Percentiles rank a stretch among this genome's conserved stretches.
phyloP scores from a whole-genome alignment of 2,888 invertebrate genomes.

The Noctua fimbriata region DNA sequence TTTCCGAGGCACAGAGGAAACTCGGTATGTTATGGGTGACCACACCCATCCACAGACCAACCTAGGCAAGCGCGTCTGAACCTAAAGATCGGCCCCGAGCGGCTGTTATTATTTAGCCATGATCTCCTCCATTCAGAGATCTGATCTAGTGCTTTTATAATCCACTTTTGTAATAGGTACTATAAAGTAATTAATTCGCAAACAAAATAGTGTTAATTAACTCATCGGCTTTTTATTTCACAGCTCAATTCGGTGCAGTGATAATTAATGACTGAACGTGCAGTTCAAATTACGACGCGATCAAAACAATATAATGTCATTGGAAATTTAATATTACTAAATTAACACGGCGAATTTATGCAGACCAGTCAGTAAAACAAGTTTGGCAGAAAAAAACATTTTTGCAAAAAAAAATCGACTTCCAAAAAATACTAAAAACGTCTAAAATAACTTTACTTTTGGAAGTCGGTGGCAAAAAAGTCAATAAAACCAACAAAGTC shows the following conservation, averaged over 20 bases:
- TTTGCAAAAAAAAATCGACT: too few species aligned
- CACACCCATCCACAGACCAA: too few species aligned
- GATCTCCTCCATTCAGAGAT: too few species aligned
- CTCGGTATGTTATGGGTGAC: too few species aligned
- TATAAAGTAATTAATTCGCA: background rate
- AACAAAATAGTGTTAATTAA: slow-evolving; percentile 19
- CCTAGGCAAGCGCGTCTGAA: too few species aligned
- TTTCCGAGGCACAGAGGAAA: too few species aligned
- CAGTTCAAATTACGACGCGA: slow-evolving; percentile 33
- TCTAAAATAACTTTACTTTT: too few species aligned
- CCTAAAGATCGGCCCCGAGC: too few species aligned
- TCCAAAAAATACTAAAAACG: too few species aligned
- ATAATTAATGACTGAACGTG: slow-evolving; percentile 45
- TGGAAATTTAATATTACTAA: slow-evolving; percentile 40
- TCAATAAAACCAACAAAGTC: too few species aligned
- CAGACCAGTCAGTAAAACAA: background rate
- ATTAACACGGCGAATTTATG: slow-evolving; percentile 7
- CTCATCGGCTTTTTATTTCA: slow-evolving; percentile 20
- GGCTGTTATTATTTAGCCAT: too few species aligned
- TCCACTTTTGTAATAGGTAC: background rate
- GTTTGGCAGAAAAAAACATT: background rate
- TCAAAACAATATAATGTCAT: slow-evolving; percentile 33
- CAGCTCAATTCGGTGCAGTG: slow-evolving; percentile 22
- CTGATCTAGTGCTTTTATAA: background rate
- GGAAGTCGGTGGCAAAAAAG: too few species aligned